Evolutionary conservation across 2,797 vertebrate species (phyloP).

Genomic region (Spheniscus humboldti): DNA sequence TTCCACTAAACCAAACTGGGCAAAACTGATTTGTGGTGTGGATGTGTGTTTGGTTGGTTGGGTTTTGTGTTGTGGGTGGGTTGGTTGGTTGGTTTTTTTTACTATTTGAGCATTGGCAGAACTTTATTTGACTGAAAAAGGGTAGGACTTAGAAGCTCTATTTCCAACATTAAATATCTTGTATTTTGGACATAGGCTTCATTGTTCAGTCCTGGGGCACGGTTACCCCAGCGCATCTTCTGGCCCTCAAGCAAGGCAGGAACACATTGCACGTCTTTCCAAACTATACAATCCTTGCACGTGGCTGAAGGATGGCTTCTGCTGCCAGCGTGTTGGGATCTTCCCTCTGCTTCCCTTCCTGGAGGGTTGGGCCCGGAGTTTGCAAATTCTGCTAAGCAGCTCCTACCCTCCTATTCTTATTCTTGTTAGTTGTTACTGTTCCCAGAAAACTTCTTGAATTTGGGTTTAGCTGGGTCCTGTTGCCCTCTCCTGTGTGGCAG

Average conservation of each 20-base stretch:
- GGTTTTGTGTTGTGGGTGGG: neutral
- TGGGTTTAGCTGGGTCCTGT: neutral
- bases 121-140: neutral
- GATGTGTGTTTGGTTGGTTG: fast-evolving
- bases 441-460: neutral
- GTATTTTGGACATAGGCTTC: neutral
- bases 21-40: neutral
- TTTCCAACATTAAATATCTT: neutral
- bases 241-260: neutral
- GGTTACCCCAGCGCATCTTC: neutral
- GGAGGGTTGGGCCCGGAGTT: fast-evolving
- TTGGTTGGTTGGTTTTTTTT: neutral
- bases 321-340: fast-evolving
- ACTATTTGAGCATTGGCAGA: neutral
- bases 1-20: neutral
- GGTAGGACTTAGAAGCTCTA: neutral
- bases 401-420: neutral
- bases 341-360: neutral
- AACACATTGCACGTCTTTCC: neutral
- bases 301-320: neutral
- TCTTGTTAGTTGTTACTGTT: neutral
- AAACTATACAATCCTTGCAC: neutral
- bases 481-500: neutral
- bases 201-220: neutral
- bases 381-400: neutral